Percentiles rank a stretch among this genome's conserved stretches.
These are phyloP conservation scores for Pandemis cinnamomeana DNA, from an alignment of 2,888 invertebrate species.

Conservation along the genomic window DNA sequence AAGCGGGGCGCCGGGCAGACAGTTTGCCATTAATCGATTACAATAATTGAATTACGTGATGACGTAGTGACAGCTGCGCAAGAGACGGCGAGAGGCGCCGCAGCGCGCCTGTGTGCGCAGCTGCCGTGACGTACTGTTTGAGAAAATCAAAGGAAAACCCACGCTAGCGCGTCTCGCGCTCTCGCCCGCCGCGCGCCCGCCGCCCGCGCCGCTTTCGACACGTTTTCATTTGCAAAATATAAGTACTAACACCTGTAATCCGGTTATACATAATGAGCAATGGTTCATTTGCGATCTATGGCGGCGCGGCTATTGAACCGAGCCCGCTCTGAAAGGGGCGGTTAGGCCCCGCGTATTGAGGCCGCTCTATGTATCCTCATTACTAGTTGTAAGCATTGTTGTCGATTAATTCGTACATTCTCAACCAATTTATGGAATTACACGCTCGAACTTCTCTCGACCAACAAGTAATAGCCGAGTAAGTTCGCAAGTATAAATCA, in stretches of 20 bases:
- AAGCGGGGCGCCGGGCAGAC: conserved; percentile 64
- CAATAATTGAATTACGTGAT: conserved; percentile 73
- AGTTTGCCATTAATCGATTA: conserved; percentile 77
- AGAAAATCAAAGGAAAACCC: conserved; percentile 78
- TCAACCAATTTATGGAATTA: not conserved
- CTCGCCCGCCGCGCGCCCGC: conserved; percentile 47
- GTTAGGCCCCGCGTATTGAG: conserved; percentile 11
- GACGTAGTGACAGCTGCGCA: conserved; percentile 79
- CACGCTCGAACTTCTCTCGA: not conserved
- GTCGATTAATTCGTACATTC: not conserved
- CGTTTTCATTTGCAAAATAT: conserved; percentile 68
- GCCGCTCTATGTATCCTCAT: conserved; percentile 8
- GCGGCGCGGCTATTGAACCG: conserved; percentile 30
- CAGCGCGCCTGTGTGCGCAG: conserved; percentile 67
- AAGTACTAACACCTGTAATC: conserved; percentile 66
- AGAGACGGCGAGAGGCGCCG: conserved; percentile 53
- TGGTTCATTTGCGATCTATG: conserved; percentile 21
- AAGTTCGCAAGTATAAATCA: conserved; percentile 13
- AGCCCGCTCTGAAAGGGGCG: conserved; percentile 16
- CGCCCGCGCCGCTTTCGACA: conserved; percentile 53
- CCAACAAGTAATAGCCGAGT: conserved; percentile 15
- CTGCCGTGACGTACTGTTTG: conserved; percentile 69
- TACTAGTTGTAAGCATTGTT: conserved; percentile 2
- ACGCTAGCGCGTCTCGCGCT: conserved; percentile 50
- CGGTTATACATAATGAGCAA: conserved; percentile 42